Conservation (phyloP, 2,113 vertebrate genomes). For the Gnathonemus longibarbis region DNA sequence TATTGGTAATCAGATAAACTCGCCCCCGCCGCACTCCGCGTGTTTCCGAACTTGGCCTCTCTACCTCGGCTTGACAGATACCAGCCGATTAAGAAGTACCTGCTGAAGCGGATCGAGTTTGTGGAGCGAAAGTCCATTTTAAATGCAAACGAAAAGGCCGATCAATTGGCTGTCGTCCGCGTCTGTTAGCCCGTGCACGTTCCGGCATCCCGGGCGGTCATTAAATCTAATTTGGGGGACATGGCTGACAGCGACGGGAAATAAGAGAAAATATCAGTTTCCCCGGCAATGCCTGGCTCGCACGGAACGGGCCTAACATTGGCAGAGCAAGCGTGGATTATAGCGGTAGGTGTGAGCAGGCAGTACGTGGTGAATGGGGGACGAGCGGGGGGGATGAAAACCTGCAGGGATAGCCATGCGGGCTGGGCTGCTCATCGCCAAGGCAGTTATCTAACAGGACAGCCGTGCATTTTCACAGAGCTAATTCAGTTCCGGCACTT, state of each 20-base stretch:
- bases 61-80: not conserved
- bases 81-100: conserved; percentile 29
- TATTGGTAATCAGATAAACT: not conserved
- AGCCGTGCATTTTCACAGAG: not conserved
- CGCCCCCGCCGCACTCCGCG: not conserved
- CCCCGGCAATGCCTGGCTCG: not conserved
- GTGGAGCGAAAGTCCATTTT: conserved; percentile 42
- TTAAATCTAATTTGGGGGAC: not conserved
- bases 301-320: not conserved
- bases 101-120: conserved; percentile 35
- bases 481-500: not conserved
- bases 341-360: not conserved
- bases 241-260: not conserved
- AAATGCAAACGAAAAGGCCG: conserved; percentile 26
- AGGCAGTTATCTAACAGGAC: not conserved
- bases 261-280: not conserved
- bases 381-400: not conserved
- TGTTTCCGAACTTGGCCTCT: not conserved
- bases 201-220: conserved; percentile 27
- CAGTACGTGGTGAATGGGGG: not conserved
- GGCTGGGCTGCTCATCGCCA: not conserved
- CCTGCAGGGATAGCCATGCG: not conserved
- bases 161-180: conserved; percentile 36
- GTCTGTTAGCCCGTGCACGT: conserved; percentile 41
- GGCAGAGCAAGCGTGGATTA: not conserved